Evolutionary conservation across 2,888 invertebrate species (phyloP).

Genomic region (Heliconius sara): DNA sequence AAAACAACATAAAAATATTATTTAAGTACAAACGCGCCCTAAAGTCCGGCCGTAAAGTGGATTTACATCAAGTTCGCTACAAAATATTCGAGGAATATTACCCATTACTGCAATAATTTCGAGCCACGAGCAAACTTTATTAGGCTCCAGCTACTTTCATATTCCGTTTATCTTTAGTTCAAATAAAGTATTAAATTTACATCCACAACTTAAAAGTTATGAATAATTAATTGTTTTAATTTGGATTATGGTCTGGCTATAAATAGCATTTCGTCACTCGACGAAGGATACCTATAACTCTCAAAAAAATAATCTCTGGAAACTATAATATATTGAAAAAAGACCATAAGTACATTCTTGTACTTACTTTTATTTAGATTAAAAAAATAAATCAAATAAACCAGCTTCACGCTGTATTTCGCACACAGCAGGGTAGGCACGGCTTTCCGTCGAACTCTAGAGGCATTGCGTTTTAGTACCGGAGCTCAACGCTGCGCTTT

Average conservation of each 20-base stretch:
- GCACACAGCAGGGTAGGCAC: too few relatives aligned
- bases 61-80: slow-evolving; percentile 42
- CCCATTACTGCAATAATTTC: slow-evolving; percentile 40
- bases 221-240: slow-evolving; percentile 16
- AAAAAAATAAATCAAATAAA: too few relatives aligned
- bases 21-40: slow-evolving; percentile 24
- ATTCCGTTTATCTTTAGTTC: slow-evolving; percentile 35
- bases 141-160: slow-evolving; percentile 25
- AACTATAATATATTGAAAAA: background rate
- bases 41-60: slow-evolving; percentile 34
- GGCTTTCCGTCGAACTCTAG: too few relatives aligned
- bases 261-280: background rate
- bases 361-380: background rate
- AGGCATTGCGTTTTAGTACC: too few relatives aligned
- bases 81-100: slow-evolving; percentile 43
- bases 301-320: background rate
- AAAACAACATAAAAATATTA: slow-evolving; percentile 2
- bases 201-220: slow-evolving; percentile 22
- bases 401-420: too few relatives aligned
- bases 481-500: too few relatives aligned
- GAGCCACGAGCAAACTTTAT: slow-evolving; percentile 31
- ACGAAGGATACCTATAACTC: background rate
- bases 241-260: background rate
- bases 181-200: slow-evolving; percentile 30
- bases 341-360: background rate